Percentiles rank a stretch among this genome's conserved stretches.
These are phyloP conservation scores for Acromyrmex echinatior DNA, from an alignment of 1,140 invertebrate genomes.

Conservation along the genomic window DNA sequence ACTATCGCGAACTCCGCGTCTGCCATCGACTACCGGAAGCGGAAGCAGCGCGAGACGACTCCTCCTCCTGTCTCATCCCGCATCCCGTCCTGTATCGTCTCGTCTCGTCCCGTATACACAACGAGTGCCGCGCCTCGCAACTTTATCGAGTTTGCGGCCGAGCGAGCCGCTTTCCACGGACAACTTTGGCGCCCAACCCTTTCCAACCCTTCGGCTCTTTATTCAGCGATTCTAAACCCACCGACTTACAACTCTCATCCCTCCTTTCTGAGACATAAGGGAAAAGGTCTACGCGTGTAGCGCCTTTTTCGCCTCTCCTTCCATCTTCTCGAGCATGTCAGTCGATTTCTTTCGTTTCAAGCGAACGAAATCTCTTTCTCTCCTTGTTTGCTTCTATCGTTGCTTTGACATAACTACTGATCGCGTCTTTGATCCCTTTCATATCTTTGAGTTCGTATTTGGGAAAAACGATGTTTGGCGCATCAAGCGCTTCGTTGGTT, in stretches of 20 bases:
- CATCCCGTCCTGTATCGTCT: not conserved
- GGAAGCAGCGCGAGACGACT: constrained; percentile 79
- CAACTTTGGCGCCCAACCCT: constrained; percentile 78
- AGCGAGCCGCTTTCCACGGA: constrained; percentile 81
- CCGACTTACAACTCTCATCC: constrained; percentile 60
- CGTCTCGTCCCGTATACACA: constrained; percentile 47
- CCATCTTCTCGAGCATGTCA: constrained; percentile 30
- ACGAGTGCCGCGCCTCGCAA: constrained; percentile 74
- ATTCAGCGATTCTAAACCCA: constrained; percentile 78
- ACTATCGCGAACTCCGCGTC: constrained; percentile 58
- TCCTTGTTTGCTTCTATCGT: constrained; percentile 18
- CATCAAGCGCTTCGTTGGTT: constrained; percentile 9
- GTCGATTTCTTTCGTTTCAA: constrained; percentile 33
- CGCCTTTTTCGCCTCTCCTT: constrained; percentile 44
- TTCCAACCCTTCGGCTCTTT: constrained; percentile 78
- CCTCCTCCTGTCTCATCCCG: constrained; percentile 37
- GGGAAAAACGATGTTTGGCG: constrained; percentile 9
- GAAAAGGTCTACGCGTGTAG: constrained; percentile 40
- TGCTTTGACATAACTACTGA: constrained; percentile 34
- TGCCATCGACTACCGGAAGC: constrained; percentile 74
- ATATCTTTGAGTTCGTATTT: constrained; percentile 52
- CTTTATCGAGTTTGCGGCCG: constrained; percentile 85
- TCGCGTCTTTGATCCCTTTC: constrained; percentile 60
- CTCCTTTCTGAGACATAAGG: constrained; percentile 37
- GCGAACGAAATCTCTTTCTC: constrained; percentile 20